Evolutionary conservation across 35 echinoderm and acorn worm species (phyloP).

Genomic region (Apostichopus californicus): DNA sequence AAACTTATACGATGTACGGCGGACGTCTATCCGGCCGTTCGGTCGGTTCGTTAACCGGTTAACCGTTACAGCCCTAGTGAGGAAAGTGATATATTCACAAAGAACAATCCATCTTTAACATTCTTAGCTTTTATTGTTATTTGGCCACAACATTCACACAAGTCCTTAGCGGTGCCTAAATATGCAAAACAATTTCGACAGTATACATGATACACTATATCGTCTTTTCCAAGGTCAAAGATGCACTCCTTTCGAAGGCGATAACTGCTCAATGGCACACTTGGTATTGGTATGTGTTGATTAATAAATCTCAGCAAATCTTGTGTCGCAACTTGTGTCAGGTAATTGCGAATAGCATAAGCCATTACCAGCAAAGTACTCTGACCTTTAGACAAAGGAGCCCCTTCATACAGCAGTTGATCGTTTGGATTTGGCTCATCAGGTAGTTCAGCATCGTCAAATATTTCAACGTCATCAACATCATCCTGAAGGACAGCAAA

Average conservation of each 20-base stretch:
- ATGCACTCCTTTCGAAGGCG: too few species aligned
- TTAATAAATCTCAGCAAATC: slow-evolving; percentile 26
- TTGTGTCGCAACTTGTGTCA: neutral
- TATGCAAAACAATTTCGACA: neutral
- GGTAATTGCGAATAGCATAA: slow-evolving; percentile 7
- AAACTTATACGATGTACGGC: too few species aligned
- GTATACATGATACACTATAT: slow-evolving; percentile 27
- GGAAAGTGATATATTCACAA: neutral
- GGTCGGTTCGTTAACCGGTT: too few species aligned
- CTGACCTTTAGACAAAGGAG: neutral
- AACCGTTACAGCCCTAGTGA: neutral
- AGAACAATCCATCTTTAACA: neutral
- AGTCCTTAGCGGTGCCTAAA: neutral
- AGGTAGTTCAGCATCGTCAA: slow-evolving; percentile 1
- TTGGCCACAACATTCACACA: slow-evolving; percentile 10
- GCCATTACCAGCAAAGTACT: slow-evolving; percentile 19
- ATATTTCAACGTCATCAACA: neutral
- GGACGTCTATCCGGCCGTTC: too few species aligned
- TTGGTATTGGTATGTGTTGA: neutral
- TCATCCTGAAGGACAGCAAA: too few species aligned
- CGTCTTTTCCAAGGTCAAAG: neutral
- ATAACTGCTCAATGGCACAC: too few species aligned
- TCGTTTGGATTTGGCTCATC: neutral
- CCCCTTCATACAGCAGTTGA: neutral
- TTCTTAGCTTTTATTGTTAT: neutral